These are phyloP conservation scores for Bibio marci DNA, from an alignment of 2,888 invertebrate species.

Conservation along the genomic window DNA sequence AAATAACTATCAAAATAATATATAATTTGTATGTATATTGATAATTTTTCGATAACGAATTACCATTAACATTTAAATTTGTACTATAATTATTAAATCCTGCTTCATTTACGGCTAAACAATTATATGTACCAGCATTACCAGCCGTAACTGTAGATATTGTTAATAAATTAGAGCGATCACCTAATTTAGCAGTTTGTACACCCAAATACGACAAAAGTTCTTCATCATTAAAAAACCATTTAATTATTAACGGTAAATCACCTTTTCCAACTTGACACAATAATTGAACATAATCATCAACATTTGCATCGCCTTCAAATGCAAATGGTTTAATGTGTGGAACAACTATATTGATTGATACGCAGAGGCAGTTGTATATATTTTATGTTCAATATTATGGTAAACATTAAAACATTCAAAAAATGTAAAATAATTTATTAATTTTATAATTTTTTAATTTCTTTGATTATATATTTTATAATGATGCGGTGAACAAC, in stretches of 20 bases:
- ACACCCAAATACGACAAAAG: constrained; percentile 33
- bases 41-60: constrained; percentile 10
- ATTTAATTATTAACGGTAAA: constrained; percentile 51
- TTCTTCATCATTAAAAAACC: constrained; percentile 36
- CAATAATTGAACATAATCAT: constrained; percentile 47
- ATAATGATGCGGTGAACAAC: too few species aligned
- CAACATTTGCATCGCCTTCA: constrained; percentile 41
- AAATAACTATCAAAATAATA: too few species aligned
- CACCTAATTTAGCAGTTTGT: constrained; percentile 39
- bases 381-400: too few species aligned
- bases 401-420: too few species aligned
- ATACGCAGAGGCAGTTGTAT: too few species aligned
- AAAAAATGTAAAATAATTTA: too few species aligned
- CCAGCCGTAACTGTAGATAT: constrained; percentile 38
- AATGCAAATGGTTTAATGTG: constrained; percentile 50
- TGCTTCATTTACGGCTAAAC: constrained; percentile 41
- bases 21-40: too few species aligned
- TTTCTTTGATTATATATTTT: too few species aligned
- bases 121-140: constrained; percentile 59
- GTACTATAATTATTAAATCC: constrained; percentile 36
- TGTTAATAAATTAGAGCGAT: constrained; percentile 44
- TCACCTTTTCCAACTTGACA: constrained; percentile 62
- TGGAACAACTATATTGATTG: constrained; percentile 56
- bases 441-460: too few species aligned
- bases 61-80: constrained; percentile 43